These are phyloP conservation scores for Sphaerodactylus townsendi DNA, from an alignment of 2,113 vertebrate species.

Conservation along the genomic window DNA sequence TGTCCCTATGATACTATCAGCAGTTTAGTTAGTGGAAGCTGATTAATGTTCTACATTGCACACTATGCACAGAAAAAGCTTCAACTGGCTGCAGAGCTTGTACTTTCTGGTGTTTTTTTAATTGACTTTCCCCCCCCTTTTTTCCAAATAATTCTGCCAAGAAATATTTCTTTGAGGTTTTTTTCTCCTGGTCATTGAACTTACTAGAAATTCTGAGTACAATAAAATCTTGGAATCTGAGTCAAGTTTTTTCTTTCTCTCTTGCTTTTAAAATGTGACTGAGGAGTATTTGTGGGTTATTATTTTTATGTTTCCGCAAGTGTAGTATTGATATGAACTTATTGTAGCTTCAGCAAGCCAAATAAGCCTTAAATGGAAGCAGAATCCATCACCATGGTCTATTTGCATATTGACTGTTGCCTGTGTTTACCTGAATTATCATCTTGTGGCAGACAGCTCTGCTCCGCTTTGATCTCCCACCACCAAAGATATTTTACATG, in stretches of 20 bases:
- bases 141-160: background rate
- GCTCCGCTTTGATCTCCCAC: conserved; percentile 40
- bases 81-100: background rate
- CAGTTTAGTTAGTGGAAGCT: background rate
- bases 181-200: background rate
- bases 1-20: background rate
- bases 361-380: conserved; percentile 54
- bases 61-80: accelerated
- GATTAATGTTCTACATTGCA: background rate
- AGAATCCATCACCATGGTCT: conserved; percentile 43
- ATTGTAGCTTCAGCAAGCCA: conserved; percentile 34
- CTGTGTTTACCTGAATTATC: conserved; percentile 47
- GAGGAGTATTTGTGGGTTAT: background rate
- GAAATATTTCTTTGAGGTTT: conserved; percentile 6
- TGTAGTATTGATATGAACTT: conserved; percentile 54
- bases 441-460: conserved; percentile 40
- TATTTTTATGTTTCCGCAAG: conserved; percentile 22
- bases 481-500: conserved; percentile 18
- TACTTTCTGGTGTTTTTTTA: accelerated
- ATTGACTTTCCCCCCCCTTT: background rate
- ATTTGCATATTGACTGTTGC: conserved; percentile 47
- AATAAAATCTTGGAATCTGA: conserved; percentile 19
- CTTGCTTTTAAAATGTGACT: background rate
- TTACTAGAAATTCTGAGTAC: background rate
- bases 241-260: background rate